Evolutionary conservation across 2,888 invertebrate genomes (phyloP).

Genomic region (Dryomyza anilis): DNA sequence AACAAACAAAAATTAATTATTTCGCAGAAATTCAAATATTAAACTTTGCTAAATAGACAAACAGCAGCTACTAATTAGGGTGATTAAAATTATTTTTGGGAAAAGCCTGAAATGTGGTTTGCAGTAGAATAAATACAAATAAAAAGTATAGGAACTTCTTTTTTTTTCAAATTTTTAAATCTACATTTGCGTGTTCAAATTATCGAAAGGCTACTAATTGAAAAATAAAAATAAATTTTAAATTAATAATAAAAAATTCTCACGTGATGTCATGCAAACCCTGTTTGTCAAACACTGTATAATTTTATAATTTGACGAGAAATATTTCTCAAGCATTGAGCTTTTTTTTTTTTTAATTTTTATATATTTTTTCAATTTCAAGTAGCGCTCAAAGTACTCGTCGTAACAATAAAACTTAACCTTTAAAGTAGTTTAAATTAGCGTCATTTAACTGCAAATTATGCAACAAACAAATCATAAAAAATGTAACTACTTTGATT

Average conservation of each 20-base stretch:
- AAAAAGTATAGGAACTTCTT: too few relatives aligned
- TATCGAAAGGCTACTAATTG: not conserved
- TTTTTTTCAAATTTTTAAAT: too few relatives aligned
- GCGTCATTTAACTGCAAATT: slow-evolving; percentile 1
- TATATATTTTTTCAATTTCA: not conserved
- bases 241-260: not conserved
- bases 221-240: not conserved
- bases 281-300: too few relatives aligned
- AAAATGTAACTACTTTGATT: not conserved
- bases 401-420: slow-evolving; percentile 15
- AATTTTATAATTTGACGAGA: too few relatives aligned
- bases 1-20: not conserved
- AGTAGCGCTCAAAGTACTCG: not conserved
- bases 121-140: too few relatives aligned
- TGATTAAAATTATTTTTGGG: too few relatives aligned
- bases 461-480: not conserved
- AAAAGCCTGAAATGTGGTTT: too few relatives aligned
- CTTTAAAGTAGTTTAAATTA: slow-evolving; percentile 11
- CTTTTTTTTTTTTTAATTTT: not conserved
- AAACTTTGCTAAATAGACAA: too few relatives aligned
- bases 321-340: not conserved
- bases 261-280: not conserved
- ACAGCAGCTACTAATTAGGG: too few relatives aligned
- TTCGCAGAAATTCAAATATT: not conserved
- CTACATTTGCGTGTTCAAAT: too few relatives aligned